Percentiles rank a stretch among this genome's conserved stretches.
Evolutionary conservation across 2,888 invertebrate genomes (phyloP).

Genomic region (Drosophila suboccidentalis): DNA sequence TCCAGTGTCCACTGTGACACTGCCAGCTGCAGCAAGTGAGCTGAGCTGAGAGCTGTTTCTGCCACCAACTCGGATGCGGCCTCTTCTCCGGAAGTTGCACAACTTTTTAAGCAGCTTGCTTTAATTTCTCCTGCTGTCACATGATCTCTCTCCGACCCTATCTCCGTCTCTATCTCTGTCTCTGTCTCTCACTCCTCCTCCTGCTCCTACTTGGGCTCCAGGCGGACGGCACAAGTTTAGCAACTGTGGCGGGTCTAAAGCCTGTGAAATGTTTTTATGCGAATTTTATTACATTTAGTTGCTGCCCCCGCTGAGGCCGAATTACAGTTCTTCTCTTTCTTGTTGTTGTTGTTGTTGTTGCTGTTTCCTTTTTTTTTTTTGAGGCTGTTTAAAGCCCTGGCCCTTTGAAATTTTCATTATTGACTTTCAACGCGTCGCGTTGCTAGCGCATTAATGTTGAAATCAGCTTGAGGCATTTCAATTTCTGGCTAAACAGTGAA

Average conservation of each 20-base stretch:
- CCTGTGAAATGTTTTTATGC: conserved; percentile 75
- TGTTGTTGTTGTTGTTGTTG: conserved; percentile 5
- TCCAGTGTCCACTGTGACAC: conserved; percentile 27
- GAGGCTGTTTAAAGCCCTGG: conserved; percentile 47
- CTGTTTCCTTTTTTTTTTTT: conserved; percentile 3
- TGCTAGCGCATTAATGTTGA: conserved; percentile 64
- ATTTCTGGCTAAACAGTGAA: conserved; percentile 53
- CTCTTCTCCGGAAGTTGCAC: conserved; percentile 62
- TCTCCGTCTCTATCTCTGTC: conserved; percentile 1
- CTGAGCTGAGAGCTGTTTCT: conserved; percentile 28
- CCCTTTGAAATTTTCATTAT: conserved; percentile 64
- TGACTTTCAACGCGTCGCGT: conserved; percentile 60
- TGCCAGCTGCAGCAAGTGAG: conserved; percentile 7
- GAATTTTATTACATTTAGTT: conserved; percentile 77
- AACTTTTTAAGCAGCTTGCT: conserved; percentile 72
- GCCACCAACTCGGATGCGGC: conserved; percentile 44
- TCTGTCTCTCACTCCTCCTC: neutral
- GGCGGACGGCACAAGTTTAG: conserved; percentile 50
- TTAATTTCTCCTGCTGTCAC: conserved; percentile 60
- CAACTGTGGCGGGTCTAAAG: conserved; percentile 50
- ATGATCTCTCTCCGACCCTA: conserved; percentile 44
- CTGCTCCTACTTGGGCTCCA: conserved; percentile 13
- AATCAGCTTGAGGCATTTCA: conserved; percentile 75
- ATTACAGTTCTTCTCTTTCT: conserved; percentile 14
- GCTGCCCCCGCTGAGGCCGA: conserved; percentile 23